A percentile compares a stretch with the other conserved stretches of the same genome.
Evolutionary conservation across 2,113 vertebrate genomes (phyloP).

Genomic region (Mohoua ochrocephala): DNA sequence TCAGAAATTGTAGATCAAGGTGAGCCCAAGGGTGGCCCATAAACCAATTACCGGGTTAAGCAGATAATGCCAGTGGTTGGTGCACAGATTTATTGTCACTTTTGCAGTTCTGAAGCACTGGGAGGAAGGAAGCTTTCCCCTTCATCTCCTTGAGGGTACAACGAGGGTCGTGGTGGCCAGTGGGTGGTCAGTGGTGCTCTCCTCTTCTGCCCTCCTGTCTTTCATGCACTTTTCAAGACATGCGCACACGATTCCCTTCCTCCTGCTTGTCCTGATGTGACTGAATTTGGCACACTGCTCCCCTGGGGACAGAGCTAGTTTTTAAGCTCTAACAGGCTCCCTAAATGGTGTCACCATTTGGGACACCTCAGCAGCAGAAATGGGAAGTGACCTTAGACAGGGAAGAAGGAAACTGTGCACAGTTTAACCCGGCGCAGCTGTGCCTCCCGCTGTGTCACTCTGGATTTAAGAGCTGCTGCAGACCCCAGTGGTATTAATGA

Average conservation of each 20-base stretch:
- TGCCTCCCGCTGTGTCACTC: not conserved
- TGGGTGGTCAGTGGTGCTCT: not conserved
- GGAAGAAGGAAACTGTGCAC: not conserved
- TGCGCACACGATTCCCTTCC: fast-evolving
- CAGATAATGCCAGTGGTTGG: not conserved
- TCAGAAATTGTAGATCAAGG: not conserved
- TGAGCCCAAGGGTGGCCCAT: not conserved
- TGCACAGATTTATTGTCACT: not conserved
- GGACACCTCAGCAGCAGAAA: not conserved
- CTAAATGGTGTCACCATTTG: not conserved
- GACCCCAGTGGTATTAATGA: not conserved
- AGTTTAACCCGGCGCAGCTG: not conserved
- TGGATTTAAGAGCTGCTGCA: not conserved
- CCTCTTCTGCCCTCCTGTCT: not conserved
- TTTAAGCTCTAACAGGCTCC: not conserved
- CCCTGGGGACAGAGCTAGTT: not conserved
- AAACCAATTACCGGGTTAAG: not conserved
- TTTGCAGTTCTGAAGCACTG: not conserved
- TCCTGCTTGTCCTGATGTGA: not conserved
- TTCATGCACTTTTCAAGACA: not conserved
- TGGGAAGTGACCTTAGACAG: not conserved
- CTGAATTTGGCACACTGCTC: not conserved
- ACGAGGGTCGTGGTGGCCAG: fast-evolving
- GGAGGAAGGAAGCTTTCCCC: not conserved
- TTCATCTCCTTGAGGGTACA: not conserved